Evolutionary conservation across 2,797 vertebrate species (phyloP).

Genomic region (Bradypodion pumilum): DNA sequence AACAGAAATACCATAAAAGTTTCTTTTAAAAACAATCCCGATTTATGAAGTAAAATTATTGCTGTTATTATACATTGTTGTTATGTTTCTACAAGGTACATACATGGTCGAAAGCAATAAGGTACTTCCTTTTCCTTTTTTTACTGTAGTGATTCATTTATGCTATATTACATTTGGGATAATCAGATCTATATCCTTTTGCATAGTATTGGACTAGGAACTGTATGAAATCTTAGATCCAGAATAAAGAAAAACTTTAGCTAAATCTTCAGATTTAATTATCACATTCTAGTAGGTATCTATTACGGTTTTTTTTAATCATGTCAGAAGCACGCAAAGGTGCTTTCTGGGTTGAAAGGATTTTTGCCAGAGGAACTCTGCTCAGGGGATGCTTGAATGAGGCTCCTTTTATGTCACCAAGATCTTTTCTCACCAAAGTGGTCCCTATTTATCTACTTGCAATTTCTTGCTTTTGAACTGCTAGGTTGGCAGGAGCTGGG

Average conservation of each 20-base stretch:
- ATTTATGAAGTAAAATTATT: background rate
- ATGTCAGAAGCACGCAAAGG: too few species aligned
- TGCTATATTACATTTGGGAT: background rate
- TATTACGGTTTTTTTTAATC: too few species aligned
- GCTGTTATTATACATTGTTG: background rate
- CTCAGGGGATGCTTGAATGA: too few species aligned
- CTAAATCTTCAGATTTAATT: background rate
- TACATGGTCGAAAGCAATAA: background rate
- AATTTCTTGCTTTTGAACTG: too few species aligned
- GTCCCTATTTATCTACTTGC: too few species aligned
- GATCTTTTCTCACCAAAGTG: too few species aligned
- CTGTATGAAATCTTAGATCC: background rate
- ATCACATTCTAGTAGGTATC: background rate
- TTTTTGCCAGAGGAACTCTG: too few species aligned
- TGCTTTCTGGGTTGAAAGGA: too few species aligned
- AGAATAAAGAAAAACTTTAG: background rate
- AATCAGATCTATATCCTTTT: background rate
- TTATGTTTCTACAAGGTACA: background rate
- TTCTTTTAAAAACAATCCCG: background rate
- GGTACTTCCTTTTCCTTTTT: background rate
- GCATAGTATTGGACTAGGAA: background rate
- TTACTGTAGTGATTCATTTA: background rate
- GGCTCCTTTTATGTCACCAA: too few species aligned
- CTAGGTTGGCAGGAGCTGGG: too few species aligned
- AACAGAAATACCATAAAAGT: background rate